Base-by-base conservation (phyloP, 2,888 invertebrate species). In the Mesorhabditis sp. region DNA sequence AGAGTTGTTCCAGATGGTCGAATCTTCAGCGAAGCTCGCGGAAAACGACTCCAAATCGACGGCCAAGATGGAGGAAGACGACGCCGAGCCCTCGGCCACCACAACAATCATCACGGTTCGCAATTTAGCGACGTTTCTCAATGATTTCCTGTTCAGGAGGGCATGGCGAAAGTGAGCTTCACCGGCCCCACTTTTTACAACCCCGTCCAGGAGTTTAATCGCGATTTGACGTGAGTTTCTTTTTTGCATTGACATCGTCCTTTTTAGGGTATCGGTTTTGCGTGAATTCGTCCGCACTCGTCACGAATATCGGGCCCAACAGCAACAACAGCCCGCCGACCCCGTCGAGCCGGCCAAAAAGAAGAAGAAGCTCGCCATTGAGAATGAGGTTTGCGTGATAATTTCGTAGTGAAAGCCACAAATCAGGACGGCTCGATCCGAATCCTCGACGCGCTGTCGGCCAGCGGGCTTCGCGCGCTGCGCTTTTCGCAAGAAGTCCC, bases 121-220 rank as follows among this genome's bases (percentile, higher is more conserved):
- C 28, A 28, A 28, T 28, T 28, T 28, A 28, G 28, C 28, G 28
- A 1, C 28, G 1, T 28, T 28, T 28, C 28, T 1, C 28, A 28
- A 28, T 1, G 2, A 28, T 2, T 50, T 50, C n/a, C n/a, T 50
- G 66, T 74, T 61, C 41, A 69, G 64, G 80, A 80, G 71, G 83
- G 83, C 58, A 73, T 75, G 65, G 83, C 81, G 42, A 79, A 78
- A 72, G 81, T 83, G 45, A 75, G 75, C 58, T 80, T 80, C 62
- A 71, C 76, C 41, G 80, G 79, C 0, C 76, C 76, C 4, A 95
- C 97, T 0, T 98, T 98, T 87, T 98, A 98, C 86, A 98, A 98
- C 88, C 89, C 96, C 0, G 97, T 97, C 1, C 95, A 96, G 87
- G 95, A 98, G 87, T 98, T 98, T 84, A 98, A 99, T 86, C 90